phyloP scores from a whole-genome alignment of 2,797 vertebrate genomes.

The Myotis vivesi region DNA sequence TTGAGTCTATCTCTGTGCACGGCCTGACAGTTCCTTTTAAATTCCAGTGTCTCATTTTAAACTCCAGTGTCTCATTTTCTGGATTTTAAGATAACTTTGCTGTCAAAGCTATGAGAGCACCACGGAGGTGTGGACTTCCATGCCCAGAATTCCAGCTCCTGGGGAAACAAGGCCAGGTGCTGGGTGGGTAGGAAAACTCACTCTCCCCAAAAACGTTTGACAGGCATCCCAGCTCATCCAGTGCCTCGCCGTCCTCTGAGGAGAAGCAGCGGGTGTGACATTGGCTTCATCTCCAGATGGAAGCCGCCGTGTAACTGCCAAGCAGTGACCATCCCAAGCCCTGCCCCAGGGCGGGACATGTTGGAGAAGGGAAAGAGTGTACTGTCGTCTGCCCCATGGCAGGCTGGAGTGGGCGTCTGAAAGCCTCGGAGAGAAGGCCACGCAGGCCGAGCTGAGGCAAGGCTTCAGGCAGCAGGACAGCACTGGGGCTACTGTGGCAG shows the following conservation, averaged over 20 bases:
- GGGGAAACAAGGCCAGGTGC: constrained; percentile 2
- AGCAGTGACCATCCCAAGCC: background rate
- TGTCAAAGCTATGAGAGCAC: constrained; percentile 39
- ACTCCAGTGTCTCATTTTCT: background rate
- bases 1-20: background rate
- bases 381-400: background rate
- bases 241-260: background rate
- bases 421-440: background rate
- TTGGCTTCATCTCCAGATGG: background rate
- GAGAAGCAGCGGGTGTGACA: background rate
- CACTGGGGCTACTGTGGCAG: background rate
- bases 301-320: background rate
- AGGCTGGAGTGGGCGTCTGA: background rate
- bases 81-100: constrained; percentile 21
- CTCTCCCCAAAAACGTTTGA: background rate
- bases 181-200: background rate
- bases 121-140: background rate
- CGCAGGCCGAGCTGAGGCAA: background rate
- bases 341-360: background rate
- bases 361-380: background rate
- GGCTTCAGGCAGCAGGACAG: background rate
- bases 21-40: background rate
- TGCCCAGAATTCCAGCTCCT: constrained; percentile 21
- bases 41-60: background rate
- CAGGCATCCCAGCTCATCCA: background rate